phyloP scores from a whole-genome alignment of 2,888 invertebrate species.

The Cyrtodaria siliqua region DNA sequence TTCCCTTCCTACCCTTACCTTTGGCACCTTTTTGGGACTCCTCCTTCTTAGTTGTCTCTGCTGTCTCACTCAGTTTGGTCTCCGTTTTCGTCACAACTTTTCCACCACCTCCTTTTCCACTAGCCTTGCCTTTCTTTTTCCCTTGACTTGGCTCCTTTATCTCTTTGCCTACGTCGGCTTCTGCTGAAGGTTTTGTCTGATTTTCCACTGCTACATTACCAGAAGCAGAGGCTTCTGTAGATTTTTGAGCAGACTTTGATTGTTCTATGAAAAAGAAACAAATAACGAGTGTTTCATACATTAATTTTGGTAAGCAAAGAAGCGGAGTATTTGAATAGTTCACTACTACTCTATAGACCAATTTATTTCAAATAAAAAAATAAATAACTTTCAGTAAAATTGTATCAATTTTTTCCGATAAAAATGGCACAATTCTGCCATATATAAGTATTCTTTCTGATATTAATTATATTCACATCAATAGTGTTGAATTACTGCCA shows the following conservation, averaged over 20 bases:
- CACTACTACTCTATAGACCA: too few relatives aligned
- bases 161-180: background rate
- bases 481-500: too few relatives aligned
- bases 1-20: slow-evolving; percentile 16
- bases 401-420: too few relatives aligned
- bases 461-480: too few relatives aligned
- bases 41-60: slow-evolving; percentile 13
- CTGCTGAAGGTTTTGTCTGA: background rate
- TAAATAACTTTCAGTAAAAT: too few relatives aligned
- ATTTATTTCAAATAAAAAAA: too few relatives aligned
- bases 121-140: slow-evolving; percentile 5
- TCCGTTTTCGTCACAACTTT: background rate
- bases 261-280: too few relatives aligned
- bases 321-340: too few relatives aligned
- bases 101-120: background rate
- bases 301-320: too few relatives aligned
- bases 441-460: too few relatives aligned
- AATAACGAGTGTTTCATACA: too few relatives aligned
- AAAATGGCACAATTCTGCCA: too few relatives aligned
- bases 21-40: background rate
- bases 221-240: background rate
- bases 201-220: background rate
- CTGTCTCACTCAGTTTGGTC: background rate
- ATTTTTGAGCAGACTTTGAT: background rate
- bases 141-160: slow-evolving; percentile 4